Base-by-base conservation (phyloP, 2,113 vertebrate genomes). In the Prionailurus bengalensis region DNA sequence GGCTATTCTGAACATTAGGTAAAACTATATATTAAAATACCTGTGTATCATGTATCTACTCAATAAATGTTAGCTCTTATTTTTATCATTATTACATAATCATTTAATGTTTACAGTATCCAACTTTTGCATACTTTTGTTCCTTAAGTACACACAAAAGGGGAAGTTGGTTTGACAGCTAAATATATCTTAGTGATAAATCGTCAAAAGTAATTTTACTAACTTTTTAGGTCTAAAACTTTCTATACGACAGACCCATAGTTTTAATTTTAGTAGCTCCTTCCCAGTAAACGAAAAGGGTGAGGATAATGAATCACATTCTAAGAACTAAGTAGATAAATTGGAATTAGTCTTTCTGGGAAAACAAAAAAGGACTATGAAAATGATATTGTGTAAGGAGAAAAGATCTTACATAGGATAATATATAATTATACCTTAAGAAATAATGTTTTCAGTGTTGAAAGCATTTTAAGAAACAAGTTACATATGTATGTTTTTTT, bases 341-440 rank as follows among this genome's bases (percentile, higher is more conserved):
- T 76, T 83, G 23, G 27, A 96, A 96, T 95, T 55, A 88, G 80
- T 90, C 2, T 45, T 91, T 93, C 70, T 48, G 36, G 6, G 29
- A 39, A 16, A 70, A 88, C 48, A 93, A 93, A 94, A 58, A 14
- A 68, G 11, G 65, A 82, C 19, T 48, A 33, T 95, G 16, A 74
- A 87, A 97, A 93, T 84, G 29, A 36, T 6, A 33, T 79, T 58
- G 2, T 17, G 29, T 82, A 65, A 97, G 53, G 25, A 55, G 95
- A 87, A 95, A 84, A 3, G 17, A 90, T 88, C 16, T 88, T 89
- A 83, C 55, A 29, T 88, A 76, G 55, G 14, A 87, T 80, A 68
- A 96, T 83, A 78, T 83, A 94, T 93, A 78, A 71, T 97, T 96
- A 55, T 81, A 92, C 10, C 12, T 96, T 97, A 81, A 87, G 76